Evolutionary conservation across 2,113 vertebrate species (phyloP), one percentile per base, ranked within the genome.

Genomic region (Patagioenas fasciata): DNA sequence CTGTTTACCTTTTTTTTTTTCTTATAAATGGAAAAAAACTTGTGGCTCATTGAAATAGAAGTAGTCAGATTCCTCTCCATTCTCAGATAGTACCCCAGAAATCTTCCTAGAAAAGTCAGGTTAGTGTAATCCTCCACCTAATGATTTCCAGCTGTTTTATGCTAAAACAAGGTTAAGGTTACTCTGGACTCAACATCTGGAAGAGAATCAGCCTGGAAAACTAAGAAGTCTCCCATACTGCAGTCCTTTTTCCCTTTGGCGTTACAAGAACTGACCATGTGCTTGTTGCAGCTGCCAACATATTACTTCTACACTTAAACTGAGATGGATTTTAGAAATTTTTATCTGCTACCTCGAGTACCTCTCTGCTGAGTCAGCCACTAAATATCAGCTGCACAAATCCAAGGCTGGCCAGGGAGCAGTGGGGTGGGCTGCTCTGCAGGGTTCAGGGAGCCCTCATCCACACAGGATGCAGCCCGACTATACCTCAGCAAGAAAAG

Each of bases 351-450:
- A 13, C 42, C 21, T 91, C 34, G 34, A 54, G 73, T 36, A 77
- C 6, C 4, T 13, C 11, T 67, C 31, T 77, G 25, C 25, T 62
- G 29, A 77, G 25, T 10, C 20, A 53, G 11, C 2, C 32, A 62
- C 25, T 47, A 40, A 57, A 47, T 32, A 57, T 23, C 69, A 51
- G 21, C 47, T 29, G 19, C 40, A 10, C 25, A 54, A 54, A 69
- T 3, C 31, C 26, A 62, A 36, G 13, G 44, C 44, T 3, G 13
- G 6, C 32, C 28, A 62, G 29, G 10, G 10, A 62, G 13, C 29
- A 48, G 12, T 0, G 0, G 34, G 6, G 13, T 29, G 5, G 17
- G 58, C 40, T 81, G 25, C 36, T 13, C 10, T 13, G 8, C 50
- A 31, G 40, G 32, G 8, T 28, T 62, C 21, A 16, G 34, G 40